A percentile compares a stretch with the other conserved stretches of the same genome.
Evolutionary conservation across 2,888 invertebrate genomes (phyloP).

Genomic region (Camptogramma bilineatum): DNA sequence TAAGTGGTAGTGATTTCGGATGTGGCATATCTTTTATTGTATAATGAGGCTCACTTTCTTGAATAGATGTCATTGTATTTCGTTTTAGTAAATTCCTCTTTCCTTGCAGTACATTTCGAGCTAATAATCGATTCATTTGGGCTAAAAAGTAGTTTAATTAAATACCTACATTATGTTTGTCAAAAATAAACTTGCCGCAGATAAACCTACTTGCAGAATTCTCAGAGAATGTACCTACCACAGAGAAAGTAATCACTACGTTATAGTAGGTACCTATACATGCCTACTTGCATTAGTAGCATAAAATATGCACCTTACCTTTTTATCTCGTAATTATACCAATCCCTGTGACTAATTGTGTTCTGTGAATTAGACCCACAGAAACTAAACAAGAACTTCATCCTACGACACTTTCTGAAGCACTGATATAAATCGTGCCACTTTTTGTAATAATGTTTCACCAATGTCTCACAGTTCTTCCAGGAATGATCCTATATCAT

Average conservation of each 20-base stretch:
- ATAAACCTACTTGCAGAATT: no score
- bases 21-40: slow-evolving; percentile 76
- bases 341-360: no score
- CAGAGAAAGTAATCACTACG: no score
- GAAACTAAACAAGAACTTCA: slow-evolving; percentile 32
- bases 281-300: no score
- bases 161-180: no score
- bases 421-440: slow-evolving; percentile 50
- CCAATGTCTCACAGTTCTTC: slow-evolving; percentile 9
- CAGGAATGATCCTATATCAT: slow-evolving; percentile 40
- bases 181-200: no score
- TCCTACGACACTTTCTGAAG: slow-evolving; percentile 38
- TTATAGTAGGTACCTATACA: no score
- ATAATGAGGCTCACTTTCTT: slow-evolving; percentile 35
- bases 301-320: background rate
- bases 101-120: slow-evolving; percentile 17
- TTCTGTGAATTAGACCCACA: slow-evolving; percentile 16
- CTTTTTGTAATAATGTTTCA: slow-evolving; percentile 5
- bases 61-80: slow-evolving; percentile 23
- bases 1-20: slow-evolving; percentile 78
- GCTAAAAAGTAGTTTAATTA: slow-evolving; percentile 14
- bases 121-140: slow-evolving; percentile 45
- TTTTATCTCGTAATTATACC: slow-evolving; percentile 3
- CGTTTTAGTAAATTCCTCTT: slow-evolving; percentile 8
- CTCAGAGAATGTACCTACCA: no score